Evolutionary conservation across 64 coral and sea anemone genomes (phyloP).

Genomic region (Catalaphyllia jardinei): DNA sequence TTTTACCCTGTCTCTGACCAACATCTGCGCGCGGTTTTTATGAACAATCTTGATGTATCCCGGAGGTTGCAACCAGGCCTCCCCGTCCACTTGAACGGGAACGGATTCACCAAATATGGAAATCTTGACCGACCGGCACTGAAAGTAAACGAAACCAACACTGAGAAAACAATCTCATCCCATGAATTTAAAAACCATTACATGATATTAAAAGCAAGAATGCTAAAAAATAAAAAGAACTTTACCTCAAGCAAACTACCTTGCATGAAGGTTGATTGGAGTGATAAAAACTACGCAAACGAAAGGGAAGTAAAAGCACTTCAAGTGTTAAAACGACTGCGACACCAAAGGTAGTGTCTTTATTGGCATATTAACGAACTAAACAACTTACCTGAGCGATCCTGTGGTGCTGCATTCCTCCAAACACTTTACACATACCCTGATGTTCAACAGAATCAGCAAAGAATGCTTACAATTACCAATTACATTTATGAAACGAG

Average conservation of each 20-base stretch:
- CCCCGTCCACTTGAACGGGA: slow-evolving; percentile 97
- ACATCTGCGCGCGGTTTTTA: slow-evolving; percentile 97
- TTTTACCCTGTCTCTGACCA: slow-evolving; percentile 93
- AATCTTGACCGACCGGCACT: slow-evolving; percentile 97
- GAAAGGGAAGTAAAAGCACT: too few species aligned
- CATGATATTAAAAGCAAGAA: background rate
- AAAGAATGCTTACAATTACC: too few species aligned
- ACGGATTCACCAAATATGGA: slow-evolving; percentile 92
- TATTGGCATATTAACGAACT: too few species aligned
- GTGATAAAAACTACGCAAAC: too few species aligned
- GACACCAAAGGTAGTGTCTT: too few species aligned
- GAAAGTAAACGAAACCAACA: background rate
- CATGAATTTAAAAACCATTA: background rate
- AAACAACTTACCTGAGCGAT: slow-evolving; percentile 85
- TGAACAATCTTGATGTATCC: slow-evolving; percentile 98
- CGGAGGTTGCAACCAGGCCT: slow-evolving; percentile 97
- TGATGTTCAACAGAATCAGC: slow-evolving; percentile 1
- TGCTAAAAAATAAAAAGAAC: too few species aligned
- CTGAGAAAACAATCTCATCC: too few species aligned
- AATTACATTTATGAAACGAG: too few species aligned
- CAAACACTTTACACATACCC: slow-evolving; percentile 99
- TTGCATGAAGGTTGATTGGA: too few species aligned
- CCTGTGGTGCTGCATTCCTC: slow-evolving; percentile 96
- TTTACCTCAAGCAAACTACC: too few species aligned
- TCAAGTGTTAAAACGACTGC: too few species aligned